A percentile compares a stretch with the other conserved stretches of the same genome.
phyloP scores from a whole-genome alignment of 2,113 vertebrate species.

The Dasyurus viverrinus region DNA sequence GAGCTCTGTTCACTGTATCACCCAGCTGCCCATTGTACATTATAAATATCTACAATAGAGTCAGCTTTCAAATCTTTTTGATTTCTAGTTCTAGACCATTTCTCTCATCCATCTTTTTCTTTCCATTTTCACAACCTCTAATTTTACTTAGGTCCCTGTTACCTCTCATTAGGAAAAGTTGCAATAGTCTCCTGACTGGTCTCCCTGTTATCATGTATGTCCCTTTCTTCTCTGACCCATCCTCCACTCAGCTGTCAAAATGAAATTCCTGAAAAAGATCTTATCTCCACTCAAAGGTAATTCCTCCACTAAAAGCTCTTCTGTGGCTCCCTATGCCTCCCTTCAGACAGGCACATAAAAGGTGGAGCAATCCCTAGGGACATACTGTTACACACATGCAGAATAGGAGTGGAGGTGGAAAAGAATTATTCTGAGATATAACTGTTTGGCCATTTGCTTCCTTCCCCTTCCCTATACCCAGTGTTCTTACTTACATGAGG shows the following conservation, averaged over 20 bases:
- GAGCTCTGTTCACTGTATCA: not conserved
- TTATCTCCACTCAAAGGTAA: not conserved
- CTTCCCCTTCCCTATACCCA: not conserved
- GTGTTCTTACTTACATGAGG: not conserved
- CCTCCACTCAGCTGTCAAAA: not conserved
- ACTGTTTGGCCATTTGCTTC: slow-evolving; percentile 27
- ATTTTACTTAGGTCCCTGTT: not conserved
- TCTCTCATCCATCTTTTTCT: not conserved
- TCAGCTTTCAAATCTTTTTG: not conserved
- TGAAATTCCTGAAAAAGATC: not conserved
- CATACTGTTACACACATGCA: too few relatives aligned
- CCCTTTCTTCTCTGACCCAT: too few relatives aligned
- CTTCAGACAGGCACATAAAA: not conserved
- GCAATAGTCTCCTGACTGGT: not conserved
- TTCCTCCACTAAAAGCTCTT: not conserved
- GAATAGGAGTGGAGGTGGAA: not conserved
- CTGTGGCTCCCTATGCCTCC: not conserved
- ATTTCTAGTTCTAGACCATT: not conserved
- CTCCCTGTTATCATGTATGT: too few relatives aligned
- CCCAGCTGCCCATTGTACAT: not conserved
- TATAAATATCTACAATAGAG: not conserved
- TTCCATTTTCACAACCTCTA: not conserved
- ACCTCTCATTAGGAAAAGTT: not conserved
- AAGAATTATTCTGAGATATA: slow-evolving; percentile 10
- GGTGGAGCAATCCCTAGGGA: not conserved